Percentiles rank a stretch among this genome's conserved stretches.
Evolutionary conservation across 2,888 invertebrate species (phyloP).

Genomic region (Aproaerema taeniolella): DNA sequence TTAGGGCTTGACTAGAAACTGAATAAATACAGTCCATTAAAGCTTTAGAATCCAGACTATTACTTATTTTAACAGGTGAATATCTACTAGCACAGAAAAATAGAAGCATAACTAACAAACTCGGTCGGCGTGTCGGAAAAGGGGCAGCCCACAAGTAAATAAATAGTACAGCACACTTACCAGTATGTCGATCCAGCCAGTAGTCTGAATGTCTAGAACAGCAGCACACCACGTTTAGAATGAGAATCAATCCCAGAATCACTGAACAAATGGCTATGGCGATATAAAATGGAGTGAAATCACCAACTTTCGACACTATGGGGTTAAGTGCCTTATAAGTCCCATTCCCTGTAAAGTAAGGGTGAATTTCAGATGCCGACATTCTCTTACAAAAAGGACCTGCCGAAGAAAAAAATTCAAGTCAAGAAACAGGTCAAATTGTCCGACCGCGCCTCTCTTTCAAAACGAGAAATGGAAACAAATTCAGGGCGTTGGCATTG

Average conservation of each 20-base stretch:
- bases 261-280: conserved; percentile 87
- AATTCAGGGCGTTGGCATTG: conserved; percentile 8
- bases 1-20: too few relatives aligned
- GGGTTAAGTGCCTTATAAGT: conserved; percentile 57
- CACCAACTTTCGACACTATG: conserved; percentile 68
- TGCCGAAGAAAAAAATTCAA: conserved; percentile 14
- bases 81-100: too few relatives aligned
- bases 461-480: conserved; percentile 3
- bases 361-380: conserved; percentile 58
- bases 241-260: conserved; percentile 81
- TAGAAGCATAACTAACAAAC: too few relatives aligned
- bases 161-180: too few relatives aligned
- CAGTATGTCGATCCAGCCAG: conserved; percentile 90
- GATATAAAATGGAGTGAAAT: conserved; percentile 92
- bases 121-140: too few relatives aligned
- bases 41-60: too few relatives aligned
- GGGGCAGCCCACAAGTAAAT: too few relatives aligned
- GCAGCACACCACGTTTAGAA: conserved; percentile 87
- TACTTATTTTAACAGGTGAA: too few relatives aligned
- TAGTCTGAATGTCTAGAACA: conserved; percentile 88
- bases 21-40: too few relatives aligned
- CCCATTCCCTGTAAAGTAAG: conserved; percentile 64
- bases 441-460: not conserved
- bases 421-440: conserved; percentile 1
- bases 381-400: conserved; percentile 40